These are phyloP conservation scores for Halocynthia aurantium DNA, from an alignment of 23 tunicate species.

Conservation along the genomic window DNA sequence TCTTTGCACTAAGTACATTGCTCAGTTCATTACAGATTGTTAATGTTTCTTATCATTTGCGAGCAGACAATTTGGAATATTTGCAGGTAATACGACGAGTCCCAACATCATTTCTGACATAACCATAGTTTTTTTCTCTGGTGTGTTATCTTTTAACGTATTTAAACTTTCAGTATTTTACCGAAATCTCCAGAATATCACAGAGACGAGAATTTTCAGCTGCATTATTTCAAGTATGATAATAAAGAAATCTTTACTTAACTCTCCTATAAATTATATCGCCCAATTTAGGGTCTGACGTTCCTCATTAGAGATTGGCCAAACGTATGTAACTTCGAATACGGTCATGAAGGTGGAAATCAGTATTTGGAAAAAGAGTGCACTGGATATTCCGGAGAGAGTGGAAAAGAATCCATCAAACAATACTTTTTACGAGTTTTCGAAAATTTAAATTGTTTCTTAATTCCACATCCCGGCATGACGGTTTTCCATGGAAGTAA, in stretches of 20 bases:
- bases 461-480: constrained; percentile 4
- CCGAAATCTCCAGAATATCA: not conserved
- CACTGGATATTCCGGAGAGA: not conserved
- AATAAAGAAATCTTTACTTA: too few species aligned
- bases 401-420: not conserved
- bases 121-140: not conserved
- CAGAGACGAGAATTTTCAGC: not conserved
- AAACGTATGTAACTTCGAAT: not conserved
- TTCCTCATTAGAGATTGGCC: constrained; percentile 15
- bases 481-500: not conserved
- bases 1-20: constrained; percentile 30
- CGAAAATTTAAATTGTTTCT: constrained; percentile 15
- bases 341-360: constrained; percentile 5
- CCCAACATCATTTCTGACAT: not conserved
- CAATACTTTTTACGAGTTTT: constrained; percentile 2
- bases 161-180: not conserved
- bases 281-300: constrained; percentile 3
- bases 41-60: not conserved
- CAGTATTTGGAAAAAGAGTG: not conserved
- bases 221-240: too few species aligned
- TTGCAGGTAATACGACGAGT: constrained; percentile 4
- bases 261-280: not conserved
- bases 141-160: not conserved
- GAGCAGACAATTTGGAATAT: constrained; percentile 8
- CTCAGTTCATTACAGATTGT: constrained; percentile 20